Base-by-base conservation (phyloP, 2,113 vertebrate species). In the Eupsittula cactorum region DNA sequence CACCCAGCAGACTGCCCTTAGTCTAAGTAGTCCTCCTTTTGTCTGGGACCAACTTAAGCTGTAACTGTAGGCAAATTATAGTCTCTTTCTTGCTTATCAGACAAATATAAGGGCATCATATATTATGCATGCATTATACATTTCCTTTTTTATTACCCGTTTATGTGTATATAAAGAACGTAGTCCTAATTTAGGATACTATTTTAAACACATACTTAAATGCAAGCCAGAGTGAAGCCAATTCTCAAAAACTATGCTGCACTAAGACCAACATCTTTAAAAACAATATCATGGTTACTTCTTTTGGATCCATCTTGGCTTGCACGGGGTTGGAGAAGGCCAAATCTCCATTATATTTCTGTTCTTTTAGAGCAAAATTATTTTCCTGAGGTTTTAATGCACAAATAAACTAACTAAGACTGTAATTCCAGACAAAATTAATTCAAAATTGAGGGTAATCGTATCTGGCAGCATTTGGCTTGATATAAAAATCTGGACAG, bases 171-270 rank as follows among this genome's bases (percentile, higher is more conserved):
- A 78, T 41, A 94, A 68, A 88, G 53, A 85, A 52, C 15, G n/a
- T 14, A 49, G 53, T 70, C 33, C n/a, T 62, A 76, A 69, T 13
- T 82, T 70, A 77, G 20, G 13, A 19, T 4, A 63, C 55, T 21
- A 68, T 64, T 90, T 88, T 83, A 88, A 83, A 59, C 67, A 90
- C 28, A n/a, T 82, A 57, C 82, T 92, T 92, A 92, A 90, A 74
- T 33, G 80, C 90, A 77, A 67, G n/a, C 6, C n/a, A 77, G 49
- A n/a, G 11, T 24, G 21, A 91, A 91, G 33, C 12, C 28, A 81
- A 12, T 80, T 87, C 78, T 91, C 50, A 74, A 90, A 44, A 13
- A 13, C 18, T 90, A 65, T 70, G 23, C 39, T 90, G 53, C 88
- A 67, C 0, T 29, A 35, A 68, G 21, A 89, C n/a, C 55, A 90